phyloP scores from a whole-genome alignment of 2,113 vertebrate species.

The Otolemur garnettii region DNA sequence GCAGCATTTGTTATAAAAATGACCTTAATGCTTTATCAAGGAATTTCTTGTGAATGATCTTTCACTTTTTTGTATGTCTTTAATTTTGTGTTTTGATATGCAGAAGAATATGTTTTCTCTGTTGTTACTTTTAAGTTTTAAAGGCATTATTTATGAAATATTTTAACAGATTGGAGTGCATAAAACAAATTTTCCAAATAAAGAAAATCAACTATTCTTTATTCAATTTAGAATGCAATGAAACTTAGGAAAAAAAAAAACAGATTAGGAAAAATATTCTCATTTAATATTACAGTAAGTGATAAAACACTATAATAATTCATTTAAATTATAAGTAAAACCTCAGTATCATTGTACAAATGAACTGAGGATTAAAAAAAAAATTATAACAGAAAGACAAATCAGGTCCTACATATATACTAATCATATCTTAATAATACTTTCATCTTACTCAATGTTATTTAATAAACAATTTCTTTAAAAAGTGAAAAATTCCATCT shows the following conservation, averaged over 20 bases:
- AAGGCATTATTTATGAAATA: neutral
- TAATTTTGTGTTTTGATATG: slow-evolving; percentile 38
- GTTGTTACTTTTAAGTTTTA: neutral
- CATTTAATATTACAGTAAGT: neutral
- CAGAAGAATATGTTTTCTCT: neutral
- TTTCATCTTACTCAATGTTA: slow-evolving; percentile 33
- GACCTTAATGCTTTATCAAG: neutral
- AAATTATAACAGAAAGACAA: neutral
- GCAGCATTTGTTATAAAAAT: neutral
- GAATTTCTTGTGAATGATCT: neutral
- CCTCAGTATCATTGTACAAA: neutral
- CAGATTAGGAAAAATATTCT: slow-evolving; percentile 23
- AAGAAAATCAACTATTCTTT: neutral
- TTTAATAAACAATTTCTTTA: neutral
- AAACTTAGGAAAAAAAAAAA: neutral
- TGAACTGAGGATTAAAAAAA: neutral
- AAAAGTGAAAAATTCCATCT: neutral
- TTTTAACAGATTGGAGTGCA: neutral
- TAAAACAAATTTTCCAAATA: slow-evolving; percentile 4
- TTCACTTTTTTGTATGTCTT: neutral
- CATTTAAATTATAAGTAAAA: slow-evolving; percentile 34
- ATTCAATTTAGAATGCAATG: neutral
- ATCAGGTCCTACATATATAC: neutral
- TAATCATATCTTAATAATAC: neutral
- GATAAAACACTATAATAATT: neutral